Conservation (phyloP, 2,113 vertebrate species). For the Atlantisia rogersi region DNA sequence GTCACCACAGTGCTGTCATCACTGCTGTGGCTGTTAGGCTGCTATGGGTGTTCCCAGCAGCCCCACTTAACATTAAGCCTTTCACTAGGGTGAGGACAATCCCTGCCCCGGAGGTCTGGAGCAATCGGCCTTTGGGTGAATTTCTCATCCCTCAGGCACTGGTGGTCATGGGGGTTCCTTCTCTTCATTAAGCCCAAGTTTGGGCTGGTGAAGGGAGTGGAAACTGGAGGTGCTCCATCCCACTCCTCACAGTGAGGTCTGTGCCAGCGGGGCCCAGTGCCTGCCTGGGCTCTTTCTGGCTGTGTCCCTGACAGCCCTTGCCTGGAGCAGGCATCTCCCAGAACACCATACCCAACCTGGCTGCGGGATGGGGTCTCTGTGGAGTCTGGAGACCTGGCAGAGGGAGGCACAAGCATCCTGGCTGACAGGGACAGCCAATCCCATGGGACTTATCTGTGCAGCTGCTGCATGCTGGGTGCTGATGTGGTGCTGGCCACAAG, state of each 20-base stretch:
- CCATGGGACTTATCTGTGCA: fast-evolving
- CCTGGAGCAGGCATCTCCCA: background rate
- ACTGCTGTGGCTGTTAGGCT: background rate
- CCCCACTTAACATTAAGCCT: background rate
- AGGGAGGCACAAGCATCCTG: background rate
- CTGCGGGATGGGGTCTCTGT: background rate
- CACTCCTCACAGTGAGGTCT: fast-evolving
- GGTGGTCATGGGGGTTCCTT: background rate
- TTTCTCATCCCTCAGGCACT: background rate
- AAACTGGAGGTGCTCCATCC: background rate
- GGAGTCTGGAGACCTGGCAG: background rate
- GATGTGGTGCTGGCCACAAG: fast-evolving
- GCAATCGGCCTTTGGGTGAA: background rate
- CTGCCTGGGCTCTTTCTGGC: fast-evolving
- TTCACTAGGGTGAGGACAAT: background rate
- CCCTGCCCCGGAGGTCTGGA: background rate
- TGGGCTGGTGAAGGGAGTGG: background rate
- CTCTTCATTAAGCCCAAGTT: background rate
- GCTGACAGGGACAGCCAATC: background rate
- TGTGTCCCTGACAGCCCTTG: background rate
- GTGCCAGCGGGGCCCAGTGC: background rate
- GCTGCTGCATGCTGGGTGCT: background rate
- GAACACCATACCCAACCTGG: fast-evolving
- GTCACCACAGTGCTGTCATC: fast-evolving
- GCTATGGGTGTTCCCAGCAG: background rate